A percentile compares a stretch with the other conserved stretches of the same genome.
Evolutionary conservation across 2,888 invertebrate species (phyloP).

Genomic region (Pilophorus perplexus): DNA sequence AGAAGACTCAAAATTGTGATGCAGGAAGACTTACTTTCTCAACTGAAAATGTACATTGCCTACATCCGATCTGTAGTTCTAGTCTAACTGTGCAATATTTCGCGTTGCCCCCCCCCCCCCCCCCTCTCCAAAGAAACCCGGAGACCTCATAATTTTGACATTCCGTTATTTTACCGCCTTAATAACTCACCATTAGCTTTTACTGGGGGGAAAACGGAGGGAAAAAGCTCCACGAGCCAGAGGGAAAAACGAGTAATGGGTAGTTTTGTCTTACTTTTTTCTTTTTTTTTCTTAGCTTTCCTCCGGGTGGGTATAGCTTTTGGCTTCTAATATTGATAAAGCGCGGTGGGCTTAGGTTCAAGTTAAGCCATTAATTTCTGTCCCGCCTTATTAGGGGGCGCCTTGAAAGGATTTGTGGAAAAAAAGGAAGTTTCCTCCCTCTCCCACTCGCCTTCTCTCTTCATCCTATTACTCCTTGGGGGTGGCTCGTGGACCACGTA

Average conservation of each 20-base stretch:
- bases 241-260: slow-evolving; percentile 21
- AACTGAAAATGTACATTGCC: too few species aligned
- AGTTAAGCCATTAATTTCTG: slow-evolving; percentile 41
- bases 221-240: not conserved
- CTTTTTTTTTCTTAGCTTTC: not conserved
- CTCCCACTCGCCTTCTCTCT: not conserved
- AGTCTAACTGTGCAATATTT: too few species aligned
- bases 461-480: not conserved
- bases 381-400: slow-evolving; percentile 38
- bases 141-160: slow-evolving; percentile 13
- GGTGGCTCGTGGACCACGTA: not conserved
- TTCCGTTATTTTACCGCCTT: slow-evolving; percentile 34
- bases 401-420: slow-evolving; percentile 39
- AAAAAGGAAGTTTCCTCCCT: not conserved
- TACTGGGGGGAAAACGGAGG: not conserved
- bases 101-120: not conserved
- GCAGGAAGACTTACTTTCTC: too few species aligned
- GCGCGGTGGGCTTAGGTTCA: slow-evolving; percentile 38
- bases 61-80: too few species aligned
- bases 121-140: not conserved
- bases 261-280: slow-evolving; percentile 29
- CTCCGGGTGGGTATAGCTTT: not conserved
- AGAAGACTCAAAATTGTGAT: too few species aligned
- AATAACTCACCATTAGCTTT: slow-evolving; percentile 33
- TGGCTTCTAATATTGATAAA: slow-evolving; percentile 40